Base-by-base conservation (phyloP, 2,888 invertebrate species). In the Ectemnius lituratus region DNA sequence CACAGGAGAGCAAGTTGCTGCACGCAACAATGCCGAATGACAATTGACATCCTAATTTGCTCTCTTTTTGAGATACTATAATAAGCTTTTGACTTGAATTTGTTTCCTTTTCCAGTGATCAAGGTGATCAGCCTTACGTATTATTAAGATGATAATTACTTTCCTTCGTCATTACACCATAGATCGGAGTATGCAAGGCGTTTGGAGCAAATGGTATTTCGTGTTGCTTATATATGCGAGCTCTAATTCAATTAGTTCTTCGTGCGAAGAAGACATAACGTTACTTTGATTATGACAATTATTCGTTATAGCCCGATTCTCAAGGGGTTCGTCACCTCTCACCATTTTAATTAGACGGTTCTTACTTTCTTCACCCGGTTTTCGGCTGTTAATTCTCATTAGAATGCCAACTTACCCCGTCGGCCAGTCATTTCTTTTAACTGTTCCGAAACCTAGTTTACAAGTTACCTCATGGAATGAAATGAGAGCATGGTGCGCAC, bases 211-310 rank as follows among this genome's bases (percentile, higher is more conserved):
- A 13, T 5, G 37, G 45, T 14, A 46, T 37, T n/a, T 18, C 64
- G 64, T 37, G 62, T 23, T 13, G 13, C 14, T 62, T 14, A 52
- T 16, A 3, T 49, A 6, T 45, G 46, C 6, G 23, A 13, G n/a
- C 57, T 45, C 57, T 68, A 69, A 69, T 63, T 59, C 14, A 69
- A 69, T 69, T 69, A 63, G 59, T 63, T 20, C 14, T 59, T 49
- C 63, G 63, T 63, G 63, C 59, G 11, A 47, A 59, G 49, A 20
- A 47, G 4, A 59, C 47, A 58, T 63, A 69, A 69, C 45, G 63
- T 69, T 58, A 47, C 63, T 63, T 62, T 63, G 69, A 69, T 69
- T 69, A 62, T 63, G 69, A 63, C 49, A 63, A 69, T 62, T 59
- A 63, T 69, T 62, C 23, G 18, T 52, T 49, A 46, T 8, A 63